Evolutionary conservation across 2,113 vertebrate genomes (phyloP).

Genomic region (Peromyscus californicus): DNA sequence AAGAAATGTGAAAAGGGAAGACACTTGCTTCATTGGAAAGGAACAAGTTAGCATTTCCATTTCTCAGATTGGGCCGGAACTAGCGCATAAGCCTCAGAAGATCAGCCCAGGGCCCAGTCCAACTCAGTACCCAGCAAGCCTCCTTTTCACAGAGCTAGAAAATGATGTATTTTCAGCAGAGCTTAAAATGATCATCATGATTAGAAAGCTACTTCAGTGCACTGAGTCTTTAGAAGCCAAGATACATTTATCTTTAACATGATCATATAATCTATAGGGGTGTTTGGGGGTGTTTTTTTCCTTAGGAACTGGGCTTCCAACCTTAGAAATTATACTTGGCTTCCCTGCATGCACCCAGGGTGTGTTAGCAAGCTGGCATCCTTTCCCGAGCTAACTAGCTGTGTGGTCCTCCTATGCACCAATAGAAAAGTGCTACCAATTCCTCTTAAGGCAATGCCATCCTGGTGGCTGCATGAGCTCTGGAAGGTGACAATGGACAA

Average conservation of each 20-base stretch:
- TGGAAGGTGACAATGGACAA: conserved; percentile 5
- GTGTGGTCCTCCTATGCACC: conserved; percentile 76
- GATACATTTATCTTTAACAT: conserved; percentile 78
- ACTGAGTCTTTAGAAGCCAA: conserved; percentile 73
- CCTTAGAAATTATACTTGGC: conserved; percentile 84
- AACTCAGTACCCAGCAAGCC: conserved; percentile 62
- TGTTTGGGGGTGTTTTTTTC: conserved; percentile 73
- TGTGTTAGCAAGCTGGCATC: conserved; percentile 80
- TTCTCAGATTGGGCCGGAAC: conserved; percentile 70
- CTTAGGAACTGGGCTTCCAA: conserved; percentile 82
- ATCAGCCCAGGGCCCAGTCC: conserved; percentile 67
- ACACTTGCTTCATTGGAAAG: conserved; percentile 56
- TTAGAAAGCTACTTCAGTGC: conserved; percentile 78
- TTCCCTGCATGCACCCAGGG: conserved; percentile 76
- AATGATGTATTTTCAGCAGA: conserved; percentile 71
- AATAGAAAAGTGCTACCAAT: conserved; percentile 78
- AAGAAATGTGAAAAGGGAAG: conserved; percentile 59
- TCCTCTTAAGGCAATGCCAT: conserved; percentile 66
- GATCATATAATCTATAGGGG: conserved; percentile 80
- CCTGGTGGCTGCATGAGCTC: conserved; percentile 59
- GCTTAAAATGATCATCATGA: conserved; percentile 80
- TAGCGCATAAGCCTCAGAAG: conserved; percentile 58
- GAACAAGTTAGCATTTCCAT: conserved; percentile 62
- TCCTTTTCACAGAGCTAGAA: conserved; percentile 63
- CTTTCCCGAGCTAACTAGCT: conserved; percentile 78